A percentile compares a stretch with the other conserved stretches of the same genome.
Evolutionary conservation across 2,888 invertebrate species (phyloP).

Genomic region (Spodoptera picta): DNA sequence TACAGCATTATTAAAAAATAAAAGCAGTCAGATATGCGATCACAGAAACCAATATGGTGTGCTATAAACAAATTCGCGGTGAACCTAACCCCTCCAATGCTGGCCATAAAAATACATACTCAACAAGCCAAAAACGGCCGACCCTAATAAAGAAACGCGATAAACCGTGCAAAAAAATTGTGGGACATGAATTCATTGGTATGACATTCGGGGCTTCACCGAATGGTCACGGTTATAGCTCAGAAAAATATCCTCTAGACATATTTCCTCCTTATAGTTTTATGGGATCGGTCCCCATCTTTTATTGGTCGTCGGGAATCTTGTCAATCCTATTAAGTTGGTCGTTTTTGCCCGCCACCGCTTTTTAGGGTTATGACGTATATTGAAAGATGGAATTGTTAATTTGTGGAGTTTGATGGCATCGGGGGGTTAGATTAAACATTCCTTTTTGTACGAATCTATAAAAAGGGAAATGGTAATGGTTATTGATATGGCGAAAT

Average conservation of each 20-base stretch:
- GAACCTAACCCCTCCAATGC: conserved; percentile 73
- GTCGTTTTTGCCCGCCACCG: conserved; percentile 69
- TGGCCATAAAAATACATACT: conserved; percentile 75
- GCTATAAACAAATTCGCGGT: conserved; percentile 85
- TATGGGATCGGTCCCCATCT: conserved; percentile 82
- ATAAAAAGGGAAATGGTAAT: conserved; percentile 23
- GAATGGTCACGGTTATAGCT: conserved; percentile 82
- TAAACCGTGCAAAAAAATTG: conserved; percentile 86
- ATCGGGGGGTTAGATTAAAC: conserved; percentile 50
- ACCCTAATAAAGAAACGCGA: conserved; percentile 87
- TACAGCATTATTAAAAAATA: conserved; percentile 59
- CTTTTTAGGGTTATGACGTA: conserved; percentile 68
- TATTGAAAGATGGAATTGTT: conserved; percentile 76
- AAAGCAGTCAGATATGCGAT: conserved; percentile 61
- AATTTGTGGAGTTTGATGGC: conserved; percentile 69
- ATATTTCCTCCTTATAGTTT: conserved; percentile 87
- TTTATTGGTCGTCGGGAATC: conserved; percentile 85
- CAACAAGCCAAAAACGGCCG: conserved; percentile 74
- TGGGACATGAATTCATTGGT: conserved; percentile 87
- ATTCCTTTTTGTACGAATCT: conserved; percentile 46
- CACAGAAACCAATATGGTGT: conserved; percentile 79
- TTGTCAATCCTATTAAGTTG: conserved; percentile 84
- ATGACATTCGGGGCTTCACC: conserved; percentile 84
- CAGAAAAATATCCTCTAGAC: conserved; percentile 68
- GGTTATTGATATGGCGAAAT: conserved; percentile 18